A percentile compares a stretch with the other conserved stretches of the same genome.
Conservation (phyloP, 1,140 invertebrate genomes). For the Lycorma delicatula region DNA sequence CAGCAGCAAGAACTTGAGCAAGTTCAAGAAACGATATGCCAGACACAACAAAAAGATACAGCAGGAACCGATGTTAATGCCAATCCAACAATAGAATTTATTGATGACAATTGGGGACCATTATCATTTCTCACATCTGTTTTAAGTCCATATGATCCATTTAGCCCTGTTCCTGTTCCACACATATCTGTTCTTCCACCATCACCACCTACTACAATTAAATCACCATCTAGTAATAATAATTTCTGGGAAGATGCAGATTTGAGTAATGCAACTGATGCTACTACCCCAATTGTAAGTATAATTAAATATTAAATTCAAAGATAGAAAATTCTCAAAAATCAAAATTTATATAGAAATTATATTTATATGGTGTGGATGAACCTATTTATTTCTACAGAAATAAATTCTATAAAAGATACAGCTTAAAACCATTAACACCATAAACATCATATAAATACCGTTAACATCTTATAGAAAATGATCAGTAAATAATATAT, state of each 20-base stretch:
- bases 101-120: slow-evolving; percentile 14
- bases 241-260: slow-evolving; percentile 27
- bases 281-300: not conserved
- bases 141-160: slow-evolving; percentile 37
- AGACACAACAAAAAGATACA: slow-evolving; percentile 30
- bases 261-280: slow-evolving; percentile 1
- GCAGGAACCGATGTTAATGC: slow-evolving; percentile 25
- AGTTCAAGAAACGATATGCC: slow-evolving; percentile 34
- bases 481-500: too few species aligned
- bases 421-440: too few species aligned
- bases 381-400: too few species aligned
- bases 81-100: slow-evolving; percentile 4
- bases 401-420: too few species aligned
- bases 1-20: slow-evolving; percentile 34
- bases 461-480: too few species aligned
- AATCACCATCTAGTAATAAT: slow-evolving; percentile 17
- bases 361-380: too few species aligned
- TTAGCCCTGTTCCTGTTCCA: slow-evolving; percentile 39
- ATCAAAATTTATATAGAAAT: too few species aligned
- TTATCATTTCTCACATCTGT: slow-evolving; percentile 5
- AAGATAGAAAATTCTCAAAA: too few species aligned
- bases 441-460: too few species aligned
- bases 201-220: slow-evolving; percentile 48
- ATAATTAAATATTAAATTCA: too few species aligned
- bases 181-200: slow-evolving; percentile 67